These are phyloP conservation scores for Pollachius pollachius DNA, from an alignment of 2,113 vertebrate genomes.

Conservation along the genomic window DNA sequence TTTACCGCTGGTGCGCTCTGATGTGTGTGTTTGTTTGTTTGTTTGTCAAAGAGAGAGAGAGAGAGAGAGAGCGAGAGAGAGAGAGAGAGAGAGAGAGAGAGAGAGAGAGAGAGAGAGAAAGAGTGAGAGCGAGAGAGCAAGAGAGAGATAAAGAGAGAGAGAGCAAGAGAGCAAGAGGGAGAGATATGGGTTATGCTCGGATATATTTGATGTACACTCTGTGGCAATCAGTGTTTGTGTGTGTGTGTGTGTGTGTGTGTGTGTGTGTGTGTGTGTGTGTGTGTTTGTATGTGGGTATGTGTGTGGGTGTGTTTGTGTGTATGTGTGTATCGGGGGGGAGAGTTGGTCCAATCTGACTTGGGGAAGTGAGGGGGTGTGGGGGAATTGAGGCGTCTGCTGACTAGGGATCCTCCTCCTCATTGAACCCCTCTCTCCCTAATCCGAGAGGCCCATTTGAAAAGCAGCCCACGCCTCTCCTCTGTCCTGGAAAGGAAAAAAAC, in stretches of 20 bases:
- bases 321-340: no score
- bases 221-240: slow-evolving; percentile 20
- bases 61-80: no score
- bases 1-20: no score
- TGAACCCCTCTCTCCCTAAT: slow-evolving; percentile 65
- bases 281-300: no score
- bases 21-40: no score
- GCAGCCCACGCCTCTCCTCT: slow-evolving; percentile 63
- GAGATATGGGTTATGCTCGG: neutral
- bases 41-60: no score
- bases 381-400: slow-evolving; percentile 59
- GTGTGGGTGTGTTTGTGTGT: no score
- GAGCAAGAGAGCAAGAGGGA: neutral
- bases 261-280: slow-evolving; percentile 16
- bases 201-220: neutral
- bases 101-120: no score
- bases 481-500: slow-evolving; percentile 33
- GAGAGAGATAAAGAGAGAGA: neutral
- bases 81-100: no score
- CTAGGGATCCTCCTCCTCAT: slow-evolving; percentile 61
- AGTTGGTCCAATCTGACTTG: slow-evolving; percentile 21
- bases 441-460: slow-evolving; percentile 65
- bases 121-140: no score
- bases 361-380: slow-evolving; percentile 46
- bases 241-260: slow-evolving; percentile 28